Percentiles rank a stretch among this genome's conserved stretches.
phyloP scores from a whole-genome alignment of 2,888 invertebrate genomes.

The Drosophila imparisetae region DNA sequence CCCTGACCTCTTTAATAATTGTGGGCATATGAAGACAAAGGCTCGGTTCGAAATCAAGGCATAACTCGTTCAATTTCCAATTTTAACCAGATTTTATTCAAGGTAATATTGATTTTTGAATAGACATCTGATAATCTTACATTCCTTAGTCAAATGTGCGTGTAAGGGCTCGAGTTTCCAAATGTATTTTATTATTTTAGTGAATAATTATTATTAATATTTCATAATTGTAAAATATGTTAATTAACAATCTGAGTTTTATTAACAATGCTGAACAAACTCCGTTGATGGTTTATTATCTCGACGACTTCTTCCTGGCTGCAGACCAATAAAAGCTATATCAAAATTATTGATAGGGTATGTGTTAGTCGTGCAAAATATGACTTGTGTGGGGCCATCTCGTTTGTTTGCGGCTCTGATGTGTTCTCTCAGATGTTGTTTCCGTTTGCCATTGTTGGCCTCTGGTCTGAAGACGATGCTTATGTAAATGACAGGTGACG shows the following conservation, averaged over 20 bases:
- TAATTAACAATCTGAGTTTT: neutral
- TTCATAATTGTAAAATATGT: neutral
- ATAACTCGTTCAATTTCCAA: neutral
- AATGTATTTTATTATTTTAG: neutral
- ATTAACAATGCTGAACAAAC: too few species aligned
- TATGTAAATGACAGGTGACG: slow-evolving; percentile 65
- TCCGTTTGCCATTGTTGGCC: slow-evolving; percentile 19
- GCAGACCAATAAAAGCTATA: neutral
- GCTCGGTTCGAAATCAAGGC: neutral
- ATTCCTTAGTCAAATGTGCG: neutral
- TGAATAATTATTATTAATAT: neutral
- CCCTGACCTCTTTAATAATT: neutral
- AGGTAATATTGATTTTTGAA: neutral
- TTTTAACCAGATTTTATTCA: neutral
- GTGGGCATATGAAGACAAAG: neutral
- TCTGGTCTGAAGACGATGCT: slow-evolving; percentile 22
- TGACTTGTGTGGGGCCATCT: neutral
- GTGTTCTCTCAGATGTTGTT: slow-evolving; percentile 7
- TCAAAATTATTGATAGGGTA: neutral
- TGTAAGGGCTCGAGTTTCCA: neutral
- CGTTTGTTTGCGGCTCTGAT: neutral
- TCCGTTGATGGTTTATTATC: neutral
- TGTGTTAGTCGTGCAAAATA: neutral
- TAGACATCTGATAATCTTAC: neutral
- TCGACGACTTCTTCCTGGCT: too few species aligned